Evolutionary conservation across 1,140 invertebrate species (phyloP), one percentile per base, ranked within the genome.

Genomic region (Subanguina moxae): DNA sequence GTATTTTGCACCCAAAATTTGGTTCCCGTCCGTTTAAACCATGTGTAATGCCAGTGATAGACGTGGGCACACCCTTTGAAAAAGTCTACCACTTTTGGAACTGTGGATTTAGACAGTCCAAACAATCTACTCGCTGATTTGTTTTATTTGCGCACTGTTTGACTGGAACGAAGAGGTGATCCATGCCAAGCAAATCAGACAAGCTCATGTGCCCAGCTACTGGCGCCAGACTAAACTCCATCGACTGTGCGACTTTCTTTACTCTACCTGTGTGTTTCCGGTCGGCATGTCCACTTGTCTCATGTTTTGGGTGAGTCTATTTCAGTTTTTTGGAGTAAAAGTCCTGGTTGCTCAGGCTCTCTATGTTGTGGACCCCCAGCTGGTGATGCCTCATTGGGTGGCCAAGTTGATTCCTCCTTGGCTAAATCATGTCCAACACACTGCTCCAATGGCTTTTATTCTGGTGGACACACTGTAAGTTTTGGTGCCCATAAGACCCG

Each of bases 101-200:
- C n/a, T n/a, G n/a, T n/a, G n/a, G n/a, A n/a, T n/a, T n/a, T n/a
- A 70, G 68, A 13, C 52, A 11, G 48, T 91, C 79, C 95, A 99
- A 84, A 64, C 76, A 15, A 30, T 78, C 17, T 78, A 78, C 58
- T 76, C 76, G 13, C 32, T 59, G 1, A 57, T 78, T 28, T 77
- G 76, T 46, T 75, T 80, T 57, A n/a, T 73, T 28, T 78, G 77
- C 27, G 75, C 76, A 1, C 42, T 80, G 27, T 71, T 77, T 38
- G 76, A 77, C 42, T 78, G 75, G 75, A 74, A 62, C 27, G 67
- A 76, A 46, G 75, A 77, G 48, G 30, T 72, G 32, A 46, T 32
- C 25, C 74, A 72, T 25, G 58, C 25, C 23, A 38, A 28, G 9
- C 71, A 65, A 43, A 30, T 38, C 32, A 70, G 62, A 21, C 32